Evolutionary conservation across 2,888 invertebrate genomes (phyloP), one percentile per base, ranked within the genome.

Genomic region (Brachyptera risi): DNA sequence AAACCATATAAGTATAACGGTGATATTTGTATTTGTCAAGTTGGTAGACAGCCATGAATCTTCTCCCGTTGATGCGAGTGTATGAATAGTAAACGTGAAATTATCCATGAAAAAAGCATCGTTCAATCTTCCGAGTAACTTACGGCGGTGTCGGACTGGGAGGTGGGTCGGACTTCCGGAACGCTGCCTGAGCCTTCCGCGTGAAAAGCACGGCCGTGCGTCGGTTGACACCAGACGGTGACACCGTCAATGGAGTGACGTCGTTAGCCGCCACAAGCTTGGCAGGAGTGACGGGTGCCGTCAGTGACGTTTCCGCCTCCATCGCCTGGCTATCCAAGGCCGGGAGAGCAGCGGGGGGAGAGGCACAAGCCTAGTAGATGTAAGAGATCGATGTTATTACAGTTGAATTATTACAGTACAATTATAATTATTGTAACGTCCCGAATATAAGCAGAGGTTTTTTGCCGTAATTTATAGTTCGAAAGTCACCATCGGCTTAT

Each of bases 131-230:
- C 35, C 35, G n/a, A n/a, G 67, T 27, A 27, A 62, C 61, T 59
- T 37, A 64, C 61, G 49, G 7, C 3, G 51, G 51, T 11, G 47
- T 59, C 27, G 57, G 19, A 49, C 61, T 60, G 15, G 56, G 73
- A 3, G 76, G 76, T 61, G 62, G 49, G 4, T 65, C 65, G 11
- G 67, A 63, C 60, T 67, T 67, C n/a, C 59, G 58, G 47, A 67
- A 59, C 15, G 67, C 67, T 0, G 77, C 75, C 70, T 83, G 83
- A 1, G 85, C 85, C 74, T 90, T 90, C 51, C 87, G 80, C 9
- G 88, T 87, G 68, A 90, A 86, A 27, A 90, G 74, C 24, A 90
- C 89, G n/a, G 90, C 87, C 21, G 87, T 90, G 69, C 90, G 72
- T 26, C 86, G 76, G 71, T 86, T 86, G 5, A 86, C 85, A 9